Evolutionary conservation across 2,797 vertebrate genomes (phyloP).

Genomic region (Cirrhinus mrigala): DNA sequence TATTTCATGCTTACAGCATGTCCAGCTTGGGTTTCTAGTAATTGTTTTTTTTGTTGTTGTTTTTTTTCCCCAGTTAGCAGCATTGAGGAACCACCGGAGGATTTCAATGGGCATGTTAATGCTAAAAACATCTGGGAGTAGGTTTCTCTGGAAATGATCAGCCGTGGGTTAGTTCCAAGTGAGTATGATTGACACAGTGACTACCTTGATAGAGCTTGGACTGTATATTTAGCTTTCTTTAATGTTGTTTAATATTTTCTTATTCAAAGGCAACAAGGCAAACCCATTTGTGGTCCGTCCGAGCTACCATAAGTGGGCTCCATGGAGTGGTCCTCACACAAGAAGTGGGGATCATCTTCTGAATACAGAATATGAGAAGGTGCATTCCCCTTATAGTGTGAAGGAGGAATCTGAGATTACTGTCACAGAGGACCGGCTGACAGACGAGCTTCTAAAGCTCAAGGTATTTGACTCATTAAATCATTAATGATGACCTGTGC

Average conservation of each 20-base stretch:
- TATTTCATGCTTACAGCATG: no score
- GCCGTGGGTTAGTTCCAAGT: no score
- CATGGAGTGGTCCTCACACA: slow-evolving; percentile 8
- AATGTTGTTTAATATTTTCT: no score
- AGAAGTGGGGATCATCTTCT: slow-evolving; percentile 7
- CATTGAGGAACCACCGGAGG: slow-evolving; percentile 10
- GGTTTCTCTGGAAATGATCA: not conserved
- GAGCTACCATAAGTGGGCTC: not conserved
- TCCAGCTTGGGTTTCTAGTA: not conserved
- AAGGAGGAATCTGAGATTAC: not conserved
- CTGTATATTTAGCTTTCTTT: no score
- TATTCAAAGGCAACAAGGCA: not conserved
- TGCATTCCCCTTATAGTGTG: slow-evolving; percentile 6
- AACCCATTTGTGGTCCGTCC: not conserved
- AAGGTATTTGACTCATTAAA: slow-evolving; percentile 2
- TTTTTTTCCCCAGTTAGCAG: not conserved
- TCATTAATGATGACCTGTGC: not conserved
- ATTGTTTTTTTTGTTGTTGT: no score
- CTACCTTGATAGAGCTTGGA: no score
- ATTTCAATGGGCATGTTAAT: not conserved
- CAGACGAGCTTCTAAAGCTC: not conserved
- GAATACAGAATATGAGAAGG: not conserved
- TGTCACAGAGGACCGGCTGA: not conserved
- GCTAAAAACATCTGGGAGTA: not conserved
- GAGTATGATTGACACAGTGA: no score